phyloP scores from a whole-genome alignment of 1,140 invertebrate genomes.

The Nylanderia fulva region DNA sequence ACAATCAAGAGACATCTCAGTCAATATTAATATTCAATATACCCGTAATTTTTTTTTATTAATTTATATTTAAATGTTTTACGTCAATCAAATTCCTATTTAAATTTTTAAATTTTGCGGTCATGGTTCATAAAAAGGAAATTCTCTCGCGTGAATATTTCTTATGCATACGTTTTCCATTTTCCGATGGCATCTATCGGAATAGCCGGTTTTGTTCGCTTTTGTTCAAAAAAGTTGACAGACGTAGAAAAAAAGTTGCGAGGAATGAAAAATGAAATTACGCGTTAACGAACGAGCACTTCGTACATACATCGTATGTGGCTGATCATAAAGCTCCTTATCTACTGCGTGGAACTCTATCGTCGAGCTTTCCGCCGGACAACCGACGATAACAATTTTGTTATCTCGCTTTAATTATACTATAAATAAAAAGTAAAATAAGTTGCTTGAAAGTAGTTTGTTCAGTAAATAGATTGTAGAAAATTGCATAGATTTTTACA shows the following conservation, averaged over 20 bases:
- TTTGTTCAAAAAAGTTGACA: not conserved
- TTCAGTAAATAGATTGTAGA: not conserved
- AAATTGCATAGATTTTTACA: not conserved
- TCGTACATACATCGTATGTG: not conserved
- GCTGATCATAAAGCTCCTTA: constrained; percentile 22
- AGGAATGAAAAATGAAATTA: not conserved
- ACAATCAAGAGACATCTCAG: not conserved
- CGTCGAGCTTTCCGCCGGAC: not conserved
- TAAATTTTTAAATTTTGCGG: not conserved
- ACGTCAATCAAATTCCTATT: not conserved
- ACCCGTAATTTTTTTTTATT: not conserved
- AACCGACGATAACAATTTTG: constrained; percentile 23
- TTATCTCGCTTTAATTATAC: constrained; percentile 8
- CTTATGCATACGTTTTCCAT: not conserved
- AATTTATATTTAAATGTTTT: not conserved
- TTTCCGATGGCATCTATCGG: no score
- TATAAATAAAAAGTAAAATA: not conserved
- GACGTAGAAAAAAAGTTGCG: not conserved
- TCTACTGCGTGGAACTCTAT: constrained; percentile 33
- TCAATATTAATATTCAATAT: not conserved
- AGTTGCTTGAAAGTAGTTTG: not conserved
- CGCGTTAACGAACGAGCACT: not conserved
- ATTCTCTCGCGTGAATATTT: not conserved
- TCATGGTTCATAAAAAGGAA: not conserved
- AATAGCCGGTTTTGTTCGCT: not conserved